A percentile compares a stretch with the other conserved stretches of the same genome.
phyloP scores from a whole-genome alignment of 2,113 vertebrate genomes.

The Callionymus lyra region DNA sequence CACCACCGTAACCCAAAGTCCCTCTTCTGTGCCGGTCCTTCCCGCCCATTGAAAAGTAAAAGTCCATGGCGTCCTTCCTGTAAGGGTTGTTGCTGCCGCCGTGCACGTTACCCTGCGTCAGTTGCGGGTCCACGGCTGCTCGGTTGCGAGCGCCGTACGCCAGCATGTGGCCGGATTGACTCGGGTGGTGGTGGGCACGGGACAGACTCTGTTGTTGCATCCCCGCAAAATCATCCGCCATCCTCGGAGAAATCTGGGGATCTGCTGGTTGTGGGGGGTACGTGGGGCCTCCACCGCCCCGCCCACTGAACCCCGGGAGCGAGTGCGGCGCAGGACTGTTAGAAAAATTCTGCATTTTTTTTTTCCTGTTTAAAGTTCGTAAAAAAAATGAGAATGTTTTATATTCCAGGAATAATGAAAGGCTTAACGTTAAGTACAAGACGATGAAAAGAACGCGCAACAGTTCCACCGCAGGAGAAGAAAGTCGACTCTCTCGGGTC shows the following conservation, averaged over 20 bases:
- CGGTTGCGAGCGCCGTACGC: constrained; percentile 57
- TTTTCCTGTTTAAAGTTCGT: constrained; percentile 16
- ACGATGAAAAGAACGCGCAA: too few species aligned
- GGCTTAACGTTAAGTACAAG: constrained; percentile 4
- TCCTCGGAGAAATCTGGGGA: constrained; percentile 68
- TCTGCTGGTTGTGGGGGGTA: constrained; percentile 65
- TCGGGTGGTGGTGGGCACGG: constrained; percentile 58
- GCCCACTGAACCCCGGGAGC: constrained; percentile 61
- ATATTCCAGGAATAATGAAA: constrained; percentile 15
- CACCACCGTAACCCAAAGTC: constrained; percentile 54
- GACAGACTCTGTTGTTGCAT: constrained; percentile 66
- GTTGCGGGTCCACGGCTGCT: constrained; percentile 48
- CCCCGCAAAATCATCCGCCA: constrained; percentile 64
- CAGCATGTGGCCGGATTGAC: constrained; percentile 62
- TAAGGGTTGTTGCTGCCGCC: constrained; percentile 58
- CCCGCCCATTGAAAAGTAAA: constrained; percentile 65
- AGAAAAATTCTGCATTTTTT: constrained; percentile 73
- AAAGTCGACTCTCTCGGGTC: too few species aligned
- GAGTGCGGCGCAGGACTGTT: constrained; percentile 61
- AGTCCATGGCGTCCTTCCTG: constrained; percentile 69
- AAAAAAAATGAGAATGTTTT: constrained; percentile 32
- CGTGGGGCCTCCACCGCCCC: constrained; percentile 52
- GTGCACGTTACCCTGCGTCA: constrained; percentile 54
- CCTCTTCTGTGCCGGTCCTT: constrained; percentile 66
- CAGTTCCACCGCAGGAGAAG: too few species aligned